Evolutionary conservation across 2,888 invertebrate species (phyloP).

Genomic region (Chaetogeoica ovagalla): DNA sequence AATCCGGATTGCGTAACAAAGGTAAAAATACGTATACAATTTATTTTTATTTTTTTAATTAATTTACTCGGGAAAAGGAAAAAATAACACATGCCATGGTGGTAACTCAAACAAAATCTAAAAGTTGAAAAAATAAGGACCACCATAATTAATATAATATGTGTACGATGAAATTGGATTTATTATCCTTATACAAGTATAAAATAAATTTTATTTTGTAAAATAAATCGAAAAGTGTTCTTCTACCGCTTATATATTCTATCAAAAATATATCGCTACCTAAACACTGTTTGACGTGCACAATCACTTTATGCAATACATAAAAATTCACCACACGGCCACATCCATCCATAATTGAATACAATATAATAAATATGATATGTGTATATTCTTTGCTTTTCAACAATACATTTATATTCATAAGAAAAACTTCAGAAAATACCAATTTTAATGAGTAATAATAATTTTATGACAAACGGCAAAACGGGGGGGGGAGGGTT

Average conservation of each 20-base stretch:
- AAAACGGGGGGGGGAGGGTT: too few species aligned
- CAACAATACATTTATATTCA: background rate
- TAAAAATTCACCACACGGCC: background rate
- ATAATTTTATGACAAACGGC: background rate
- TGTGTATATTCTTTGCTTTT: background rate
- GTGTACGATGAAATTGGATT: background rate
- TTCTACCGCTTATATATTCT: background rate
- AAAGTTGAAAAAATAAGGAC: background rate
- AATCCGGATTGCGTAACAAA: too few species aligned
- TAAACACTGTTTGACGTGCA: background rate
- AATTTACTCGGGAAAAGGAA: background rate
- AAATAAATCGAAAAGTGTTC: background rate
- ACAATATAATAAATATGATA: background rate
- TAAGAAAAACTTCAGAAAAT: background rate
- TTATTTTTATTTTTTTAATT: too few species aligned
- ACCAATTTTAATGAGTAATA: background rate
- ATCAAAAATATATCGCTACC: background rate
- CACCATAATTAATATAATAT: background rate
- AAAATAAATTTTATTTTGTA: background rate
- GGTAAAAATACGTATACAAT: too few species aligned
- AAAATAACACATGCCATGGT: background rate
- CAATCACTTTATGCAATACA: background rate
- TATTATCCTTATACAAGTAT: background rate
- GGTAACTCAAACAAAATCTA: background rate
- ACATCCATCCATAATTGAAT: background rate